phyloP scores from a whole-genome alignment of 92 coral and sea anemone species.

The Porites lobata region DNA sequence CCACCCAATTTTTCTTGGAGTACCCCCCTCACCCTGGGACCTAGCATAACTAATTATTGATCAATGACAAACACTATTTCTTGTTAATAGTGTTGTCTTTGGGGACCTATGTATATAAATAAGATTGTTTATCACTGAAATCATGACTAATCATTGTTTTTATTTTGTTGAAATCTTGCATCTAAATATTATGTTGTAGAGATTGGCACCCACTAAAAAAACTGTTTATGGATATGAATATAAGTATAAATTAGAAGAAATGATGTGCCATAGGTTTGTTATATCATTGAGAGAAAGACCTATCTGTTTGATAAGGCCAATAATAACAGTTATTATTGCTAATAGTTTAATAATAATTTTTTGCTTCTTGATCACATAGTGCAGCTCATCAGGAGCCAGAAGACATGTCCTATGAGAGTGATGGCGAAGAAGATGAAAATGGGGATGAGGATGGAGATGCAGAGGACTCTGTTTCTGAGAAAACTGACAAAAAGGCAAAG shows the following conservation, averaged over 20 bases:
- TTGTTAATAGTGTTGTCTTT: slow-evolving; percentile 14
- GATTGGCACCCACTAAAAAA: slow-evolving; percentile 33
- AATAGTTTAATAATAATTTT: slow-evolving; percentile 13
- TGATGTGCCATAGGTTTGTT: slow-evolving; percentile 27
- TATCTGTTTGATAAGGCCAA: slow-evolving; percentile 32
- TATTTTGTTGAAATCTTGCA: slow-evolving; percentile 6
- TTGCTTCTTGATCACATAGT: slow-evolving; percentile 19
- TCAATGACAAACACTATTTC: slow-evolving; percentile 5
- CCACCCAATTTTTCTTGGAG: too few relatives aligned
- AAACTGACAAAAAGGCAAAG: slow-evolving; percentile 36
- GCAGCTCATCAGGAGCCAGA: slow-evolving; percentile 3
- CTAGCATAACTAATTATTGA: slow-evolving; percentile 18
- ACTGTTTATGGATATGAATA: slow-evolving; percentile 24
- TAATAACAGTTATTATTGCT: background rate
- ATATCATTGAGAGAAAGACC: slow-evolving; percentile 1
- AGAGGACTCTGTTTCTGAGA: slow-evolving; percentile 14
- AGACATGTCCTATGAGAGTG: slow-evolving; percentile 38
- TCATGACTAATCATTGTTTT: slow-evolving; percentile 19
- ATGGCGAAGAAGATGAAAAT: slow-evolving; percentile 35
- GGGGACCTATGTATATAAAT: slow-evolving; percentile 18
- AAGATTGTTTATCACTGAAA: slow-evolving; percentile 16
- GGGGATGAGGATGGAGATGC: slow-evolving; percentile 11
- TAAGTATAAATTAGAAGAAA: slow-evolving; percentile 25
- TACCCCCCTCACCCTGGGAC: slow-evolving; percentile 12
- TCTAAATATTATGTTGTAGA: slow-evolving; percentile 17